A percentile compares a stretch with the other conserved stretches of the same genome.
These are phyloP conservation scores for Phengaris arion DNA, from an alignment of 2,888 invertebrate species.

Conservation along the genomic window DNA sequence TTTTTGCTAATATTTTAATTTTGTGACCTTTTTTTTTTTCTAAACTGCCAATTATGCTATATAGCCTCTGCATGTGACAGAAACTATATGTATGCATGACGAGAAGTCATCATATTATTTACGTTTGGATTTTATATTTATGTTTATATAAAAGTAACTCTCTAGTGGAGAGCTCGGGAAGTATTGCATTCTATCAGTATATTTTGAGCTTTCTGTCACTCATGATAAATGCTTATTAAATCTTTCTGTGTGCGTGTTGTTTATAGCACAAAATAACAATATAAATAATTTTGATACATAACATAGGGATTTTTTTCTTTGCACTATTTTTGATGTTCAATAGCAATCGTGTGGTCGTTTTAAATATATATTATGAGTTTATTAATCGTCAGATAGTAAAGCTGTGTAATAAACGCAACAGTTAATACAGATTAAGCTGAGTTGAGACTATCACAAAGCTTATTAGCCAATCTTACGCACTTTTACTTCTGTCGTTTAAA, in stretches of 20 bases:
- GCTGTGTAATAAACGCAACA: slow-evolving; percentile 13
- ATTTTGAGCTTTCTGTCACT: slow-evolving; percentile 68
- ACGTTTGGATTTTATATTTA: slow-evolving; percentile 49
- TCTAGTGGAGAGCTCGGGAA: slow-evolving; percentile 80
- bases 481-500: slow-evolving; percentile 25
- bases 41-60: slow-evolving; percentile 8
- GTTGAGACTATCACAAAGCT: not conserved
- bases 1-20: slow-evolving; percentile 19
- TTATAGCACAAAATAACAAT: slow-evolving; percentile 48
- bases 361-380: slow-evolving; percentile 2
- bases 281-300: slow-evolving; percentile 26
- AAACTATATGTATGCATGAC: slow-evolving; percentile 68
- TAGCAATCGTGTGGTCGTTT: slow-evolving; percentile 23
- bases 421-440: not conserved
- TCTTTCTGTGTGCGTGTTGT: slow-evolving; percentile 41
- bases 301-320: slow-evolving; percentile 21
- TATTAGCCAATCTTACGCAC: slow-evolving; percentile 22
- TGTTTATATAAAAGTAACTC: slow-evolving; percentile 59
- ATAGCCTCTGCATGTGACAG: slow-evolving; percentile 65
- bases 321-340: slow-evolving; percentile 18
- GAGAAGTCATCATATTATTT: slow-evolving; percentile 52
- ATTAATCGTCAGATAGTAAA: slow-evolving; percentile 20
- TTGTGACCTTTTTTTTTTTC: slow-evolving; percentile 15
- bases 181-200: slow-evolving; percentile 53
- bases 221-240: slow-evolving; percentile 42